Evolutionary conservation across 2,113 vertebrate genomes (phyloP), one percentile per base, ranked within the genome.

Genomic region (Anguilla rostrata): DNA sequence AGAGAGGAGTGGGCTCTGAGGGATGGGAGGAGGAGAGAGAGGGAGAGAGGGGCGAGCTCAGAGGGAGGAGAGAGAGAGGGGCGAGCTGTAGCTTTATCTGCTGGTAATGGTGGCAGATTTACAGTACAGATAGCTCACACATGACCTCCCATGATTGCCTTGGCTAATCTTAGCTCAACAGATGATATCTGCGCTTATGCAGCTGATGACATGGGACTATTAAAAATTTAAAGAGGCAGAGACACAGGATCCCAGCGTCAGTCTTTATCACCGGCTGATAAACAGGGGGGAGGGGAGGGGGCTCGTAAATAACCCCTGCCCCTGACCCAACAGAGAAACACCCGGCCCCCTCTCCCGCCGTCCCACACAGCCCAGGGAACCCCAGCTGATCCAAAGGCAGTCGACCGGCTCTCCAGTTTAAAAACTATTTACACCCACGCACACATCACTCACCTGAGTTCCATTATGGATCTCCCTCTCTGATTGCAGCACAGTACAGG

Each of bases 151-250:
- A 63, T 87, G 86, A 83, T 83, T 84, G 86, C 86, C 83, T 66
- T 18, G 56, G 86, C 82, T 87, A 87, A 87, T 87, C 86, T 84
- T 84, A 84, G 86, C 83, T 81, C 86, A 87, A 40, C 83, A 84
- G 86, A 87, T 84, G 86, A 87, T 84, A 87, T 84, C 86, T 81
- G 86, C 86, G 84, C 84, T 87, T 66, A 87, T 81, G 83, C 53
- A 14, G 82, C 83, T 87, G 49, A 87, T 87, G 82, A 84, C 83
- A 84, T 81, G 7, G 86, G 86, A 75, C 66, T 83, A 87, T 87
- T 83, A 83, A 87, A 83, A 57, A 84, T 84, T 87, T 87, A 87
- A 87, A 87, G 86, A 81, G 53, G 53, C 82, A 84, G 86, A 18
- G 83, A n/a, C 43, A 6, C 82, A 79, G 75, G n/a, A 14, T 14